A percentile compares a stretch with the other conserved stretches of the same genome.
Conservation (phyloP, 64 coral and sea anemone genomes). For the Orbicella faveolata region DNA sequence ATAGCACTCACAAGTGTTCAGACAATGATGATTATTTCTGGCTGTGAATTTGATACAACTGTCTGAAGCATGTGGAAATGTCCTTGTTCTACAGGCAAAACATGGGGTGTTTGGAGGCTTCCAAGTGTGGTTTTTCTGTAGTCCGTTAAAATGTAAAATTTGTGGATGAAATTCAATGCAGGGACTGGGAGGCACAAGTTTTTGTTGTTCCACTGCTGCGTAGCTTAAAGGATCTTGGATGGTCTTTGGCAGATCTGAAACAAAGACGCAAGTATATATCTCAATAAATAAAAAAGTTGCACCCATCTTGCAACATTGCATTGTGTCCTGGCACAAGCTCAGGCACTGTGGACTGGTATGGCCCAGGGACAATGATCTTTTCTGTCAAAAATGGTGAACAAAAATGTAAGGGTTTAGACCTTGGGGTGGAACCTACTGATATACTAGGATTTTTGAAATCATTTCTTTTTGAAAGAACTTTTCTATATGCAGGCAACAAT, state of each 20-base stretch:
- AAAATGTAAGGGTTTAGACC: too few relatives aligned
- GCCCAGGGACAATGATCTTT: too few relatives aligned
- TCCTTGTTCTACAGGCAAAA: not conserved
- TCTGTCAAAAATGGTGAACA: too few relatives aligned
- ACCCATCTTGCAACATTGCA: too few relatives aligned
- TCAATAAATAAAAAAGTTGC: not conserved
- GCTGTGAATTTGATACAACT: not conserved
- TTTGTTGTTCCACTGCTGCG: not conserved
- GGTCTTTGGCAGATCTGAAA: not conserved
- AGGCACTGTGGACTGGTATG: too few relatives aligned
- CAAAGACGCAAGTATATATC: not conserved
- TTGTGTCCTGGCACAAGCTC: too few relatives aligned
- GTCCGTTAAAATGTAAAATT: not conserved
- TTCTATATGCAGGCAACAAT: too few relatives aligned
- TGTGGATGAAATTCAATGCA: not conserved
- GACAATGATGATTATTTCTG: not conserved
- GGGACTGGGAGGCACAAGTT: not conserved
- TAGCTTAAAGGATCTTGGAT: not conserved
- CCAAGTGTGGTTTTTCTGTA: constrained; percentile 2
- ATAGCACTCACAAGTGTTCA: constrained; percentile 3
- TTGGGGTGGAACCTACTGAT: too few relatives aligned
- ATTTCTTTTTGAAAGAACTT: too few relatives aligned
- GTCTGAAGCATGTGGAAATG: not conserved
- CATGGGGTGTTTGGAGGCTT: not conserved
- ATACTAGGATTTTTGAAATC: too few relatives aligned